Evolutionary conservation across 2,797 vertebrate species (phyloP), one percentile per base, ranked within the genome.

Genomic region (Erithacus rubecula): DNA sequence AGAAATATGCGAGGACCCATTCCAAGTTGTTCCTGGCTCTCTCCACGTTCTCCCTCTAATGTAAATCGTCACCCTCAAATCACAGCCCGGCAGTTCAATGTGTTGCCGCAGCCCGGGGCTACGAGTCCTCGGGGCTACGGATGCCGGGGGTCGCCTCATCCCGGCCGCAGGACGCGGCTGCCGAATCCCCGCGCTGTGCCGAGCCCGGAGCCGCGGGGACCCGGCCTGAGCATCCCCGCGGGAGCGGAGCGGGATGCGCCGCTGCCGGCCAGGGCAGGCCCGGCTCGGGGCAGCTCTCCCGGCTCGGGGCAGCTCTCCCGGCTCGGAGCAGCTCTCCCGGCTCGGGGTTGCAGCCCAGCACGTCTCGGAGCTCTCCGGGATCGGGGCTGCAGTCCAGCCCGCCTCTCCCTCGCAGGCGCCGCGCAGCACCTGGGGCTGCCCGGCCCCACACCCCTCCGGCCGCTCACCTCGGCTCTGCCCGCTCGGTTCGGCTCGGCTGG

Each of bases 21-120:
- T 94, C 93, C 91, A 95, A 96, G 93, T 91, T 89, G 72, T 79
- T 96, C 59, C 93, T 84, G 87, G 83, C 80, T 94, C 83, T 41
- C 79, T 67, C 18, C 68, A 46, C 78, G 51, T 87, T 94, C 84
- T 70, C 79, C n/a, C 60, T 77, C 83, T 68, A 92, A 88, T 86
- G 89, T 77, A 90, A 93, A 85, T 47, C 80, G 39, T 43, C 81
- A 68, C 75, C 72, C 69, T 82, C 64, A 59, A 87, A 93, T 23
- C 94, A 8, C 77, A 67, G 88, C 67, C 84, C 71, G 41, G 67
- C 74, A 27, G 22, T 34, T 30, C 30, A 34, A 18, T 1, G 80
- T 6, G 22, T 26, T 15, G 51, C 71, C 52, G 56, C 62, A n/a
- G 79, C 92, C 44, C 34, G 26, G 46, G 34, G 80, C 90, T 52